A percentile compares a stretch with the other conserved stretches of the same genome.
These are phyloP conservation scores for Styela plicata DNA, from an alignment of 23 tunicate species.

Conservation along the genomic window DNA sequence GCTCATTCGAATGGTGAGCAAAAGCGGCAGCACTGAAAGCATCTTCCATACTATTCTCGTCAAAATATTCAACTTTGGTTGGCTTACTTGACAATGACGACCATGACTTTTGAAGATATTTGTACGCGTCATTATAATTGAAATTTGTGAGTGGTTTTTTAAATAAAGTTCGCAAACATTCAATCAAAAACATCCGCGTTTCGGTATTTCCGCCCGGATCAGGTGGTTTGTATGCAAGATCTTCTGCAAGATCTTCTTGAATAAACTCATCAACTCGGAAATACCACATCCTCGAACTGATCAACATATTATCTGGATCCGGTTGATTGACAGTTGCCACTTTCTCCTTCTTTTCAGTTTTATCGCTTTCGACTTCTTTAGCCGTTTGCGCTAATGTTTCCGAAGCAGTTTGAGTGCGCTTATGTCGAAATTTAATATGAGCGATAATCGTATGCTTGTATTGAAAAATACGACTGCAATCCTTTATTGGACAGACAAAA, in stretches of 20 bases:
- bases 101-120: neutral
- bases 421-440: constrained; percentile 63
- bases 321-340: constrained; percentile 18
- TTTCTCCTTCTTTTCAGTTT: constrained; percentile 28
- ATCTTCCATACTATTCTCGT: neutral
- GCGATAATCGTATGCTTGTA: constrained; percentile 64
- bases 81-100: neutral
- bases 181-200: neutral
- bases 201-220: neutral
- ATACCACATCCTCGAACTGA: constrained; percentile 47
- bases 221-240: neutral
- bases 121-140: neutral
- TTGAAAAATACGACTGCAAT: constrained; percentile 36
- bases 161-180: neutral
- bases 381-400: neutral
- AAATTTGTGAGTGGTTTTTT: neutral
- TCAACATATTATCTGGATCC: neutral
- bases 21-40: neutral
- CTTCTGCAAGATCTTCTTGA: constrained; percentile 22
- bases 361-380: constrained; percentile 23
- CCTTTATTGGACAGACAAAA: constrained; percentile 41
- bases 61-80: neutral
- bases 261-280: constrained; percentile 56
- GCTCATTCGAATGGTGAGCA: neutral
- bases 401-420: neutral